Evolutionary conservation across 2,888 invertebrate species (phyloP), one percentile per base, ranked within the genome.

Genomic region (Amitus sp.): DNA sequence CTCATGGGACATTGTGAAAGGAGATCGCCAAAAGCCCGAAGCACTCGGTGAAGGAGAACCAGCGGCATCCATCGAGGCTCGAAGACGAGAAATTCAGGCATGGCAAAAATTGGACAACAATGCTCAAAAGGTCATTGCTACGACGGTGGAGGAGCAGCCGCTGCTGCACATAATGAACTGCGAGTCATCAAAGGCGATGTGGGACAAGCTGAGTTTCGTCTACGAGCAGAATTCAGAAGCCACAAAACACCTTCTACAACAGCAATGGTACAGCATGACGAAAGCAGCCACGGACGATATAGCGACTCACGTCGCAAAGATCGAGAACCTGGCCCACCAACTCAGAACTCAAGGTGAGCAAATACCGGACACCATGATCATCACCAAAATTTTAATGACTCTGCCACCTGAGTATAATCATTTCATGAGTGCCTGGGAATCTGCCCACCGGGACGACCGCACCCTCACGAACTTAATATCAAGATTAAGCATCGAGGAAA

Each of bases 141-240:
- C 66, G 2, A 59, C 69, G 0, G 48, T 74, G 0, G 66, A 62
- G 2, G 47, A 57, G 19, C 59, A 69, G 18, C 65, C 62, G 5
- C 45, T 69, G 2, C 39, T 69, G 0, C 74, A 72, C 33, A 67
- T 74, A 3, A 60, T 73, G 12, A 72, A 72, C 54, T 76, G 73
- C 45, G 34, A 62, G 17, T 52, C 65, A 4, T 57, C 73, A 1
- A 63, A 67, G 6, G 62, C 68, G 13, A 79, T 77, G 75, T 77
- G 74, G 73, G 40, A 61, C 2, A 72, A 71, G 50, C 53, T 77
- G 0, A 37, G 47, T 0, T 33, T 58, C 2, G 56, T 76, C 0
- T 77, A 73, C 47, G 74, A 76, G 19, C 70, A 69, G n/a, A 73
- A 71, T 34, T 67, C 68, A 0, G 71, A 73, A 33, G 57, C 69